Evolutionary conservation across 2,888 invertebrate species (phyloP).

Genomic region (Biston betularia): DNA sequence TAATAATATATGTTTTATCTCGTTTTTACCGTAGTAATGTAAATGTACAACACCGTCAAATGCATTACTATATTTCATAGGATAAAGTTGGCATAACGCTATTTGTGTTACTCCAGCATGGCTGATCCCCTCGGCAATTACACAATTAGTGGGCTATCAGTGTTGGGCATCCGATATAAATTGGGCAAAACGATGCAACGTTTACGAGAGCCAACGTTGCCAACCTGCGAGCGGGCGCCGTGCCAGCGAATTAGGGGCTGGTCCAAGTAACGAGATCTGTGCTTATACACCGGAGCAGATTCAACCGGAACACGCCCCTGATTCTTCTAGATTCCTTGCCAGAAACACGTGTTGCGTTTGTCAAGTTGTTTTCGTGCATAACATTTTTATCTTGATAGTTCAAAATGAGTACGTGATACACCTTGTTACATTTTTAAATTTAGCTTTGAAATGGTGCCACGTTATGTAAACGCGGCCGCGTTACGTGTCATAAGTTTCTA

Average conservation of each 20-base stretch:
- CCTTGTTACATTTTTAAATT: no score
- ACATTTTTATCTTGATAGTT: no score
- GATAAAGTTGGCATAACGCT: slow-evolving; percentile 1
- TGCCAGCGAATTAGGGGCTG: slow-evolving; percentile 43
- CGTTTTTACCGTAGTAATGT: background rate
- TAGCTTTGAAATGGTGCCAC: no score
- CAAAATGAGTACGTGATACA: no score
- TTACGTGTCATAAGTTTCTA: no score
- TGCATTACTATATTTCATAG: background rate
- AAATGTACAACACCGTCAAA: background rate
- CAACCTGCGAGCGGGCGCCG: slow-evolving; percentile 44
- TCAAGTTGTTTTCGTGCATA: no score
- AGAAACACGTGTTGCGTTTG: no score
- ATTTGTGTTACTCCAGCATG: slow-evolving; percentile 12
- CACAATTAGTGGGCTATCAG: slow-evolving; percentile 62
- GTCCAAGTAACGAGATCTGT: slow-evolving; percentile 33
- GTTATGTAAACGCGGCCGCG: no score
- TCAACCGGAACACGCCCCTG: no score
- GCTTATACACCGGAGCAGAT: background rate
- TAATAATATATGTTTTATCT: no score
- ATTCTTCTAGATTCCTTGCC: no score
- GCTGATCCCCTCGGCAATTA: slow-evolving; percentile 43
- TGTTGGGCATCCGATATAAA: slow-evolving; percentile 59
- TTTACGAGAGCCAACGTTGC: slow-evolving; percentile 56
- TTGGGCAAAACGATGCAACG: slow-evolving; percentile 60